phyloP scores from a whole-genome alignment of 2,888 invertebrate genomes.

The Xestia ashworthii region DNA sequence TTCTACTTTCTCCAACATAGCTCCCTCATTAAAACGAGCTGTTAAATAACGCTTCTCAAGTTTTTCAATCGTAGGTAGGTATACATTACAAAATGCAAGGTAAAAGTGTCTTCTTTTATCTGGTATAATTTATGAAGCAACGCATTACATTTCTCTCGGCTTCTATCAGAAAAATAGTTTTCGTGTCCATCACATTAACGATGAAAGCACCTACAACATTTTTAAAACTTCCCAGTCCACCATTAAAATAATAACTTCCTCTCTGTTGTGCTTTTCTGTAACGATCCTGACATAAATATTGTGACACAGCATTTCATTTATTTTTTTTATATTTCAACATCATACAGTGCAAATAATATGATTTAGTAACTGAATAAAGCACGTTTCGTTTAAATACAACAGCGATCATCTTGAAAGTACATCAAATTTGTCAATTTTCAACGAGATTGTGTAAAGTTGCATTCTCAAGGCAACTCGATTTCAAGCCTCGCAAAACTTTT shows the following conservation, averaged over 20 bases:
- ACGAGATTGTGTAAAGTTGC: neutral
- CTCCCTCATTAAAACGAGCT: slow-evolving; percentile 46
- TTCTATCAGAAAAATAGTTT: slow-evolving; percentile 78
- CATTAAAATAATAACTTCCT: slow-evolving; percentile 89
- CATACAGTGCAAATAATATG: slow-evolving; percentile 21
- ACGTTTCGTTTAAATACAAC: neutral
- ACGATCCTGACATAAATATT: slow-evolving; percentile 71
- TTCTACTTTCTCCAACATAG: slow-evolving; percentile 11
- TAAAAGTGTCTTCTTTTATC: slow-evolving; percentile 52
- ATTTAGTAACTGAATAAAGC: neutral
- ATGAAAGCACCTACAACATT: slow-evolving; percentile 82
- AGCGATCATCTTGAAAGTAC: neutral
- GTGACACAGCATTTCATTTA: slow-evolving; percentile 58
- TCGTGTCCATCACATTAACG: slow-evolving; percentile 84
- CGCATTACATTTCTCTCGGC: slow-evolving; percentile 63
- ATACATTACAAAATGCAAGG: slow-evolving; percentile 41
- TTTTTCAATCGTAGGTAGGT: slow-evolving; percentile 32
- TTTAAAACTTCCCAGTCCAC: slow-evolving; percentile 82
- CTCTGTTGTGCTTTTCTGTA: slow-evolving; percentile 80
- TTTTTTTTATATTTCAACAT: slow-evolving; percentile 36
- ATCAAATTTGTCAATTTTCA: slow-evolving; percentile 4
- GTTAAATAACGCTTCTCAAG: slow-evolving; percentile 41
- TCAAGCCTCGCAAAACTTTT: slow-evolving; percentile 24
- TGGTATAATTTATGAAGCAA: slow-evolving; percentile 58
- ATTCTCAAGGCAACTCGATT: slow-evolving; percentile 3